Base-by-base conservation (phyloP, 2,113 vertebrate species). In the Psilopogon haemacephalus region DNA sequence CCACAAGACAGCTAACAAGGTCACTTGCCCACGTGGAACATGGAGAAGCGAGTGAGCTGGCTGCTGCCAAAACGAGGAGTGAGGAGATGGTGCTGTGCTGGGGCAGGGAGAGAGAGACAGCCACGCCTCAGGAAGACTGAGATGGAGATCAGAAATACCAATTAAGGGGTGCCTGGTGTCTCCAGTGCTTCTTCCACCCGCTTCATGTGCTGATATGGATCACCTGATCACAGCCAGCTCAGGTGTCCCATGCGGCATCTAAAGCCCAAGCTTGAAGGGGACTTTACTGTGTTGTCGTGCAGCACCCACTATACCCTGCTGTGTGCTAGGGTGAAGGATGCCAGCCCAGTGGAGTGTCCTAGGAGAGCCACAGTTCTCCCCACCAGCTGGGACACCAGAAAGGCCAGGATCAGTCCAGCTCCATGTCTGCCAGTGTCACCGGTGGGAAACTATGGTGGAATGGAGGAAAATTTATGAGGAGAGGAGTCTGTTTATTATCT, bases 401-500 rank as follows among this genome's bases (percentile, higher is more conserved):
- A 68, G 48, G 11, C 82, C 19, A 17, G 30, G 46, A 90, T 30
- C 33, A 90, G 77, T n/a, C 62, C 71, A 65, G 65, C 44, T 88
- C 58, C 17, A 9, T 27, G 13, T 26, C 60, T 21, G 21, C 32
- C 12, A 2, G 33, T 67, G 14, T 18, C 71, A 21, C 24, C 64
- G 50, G 42, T 0, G 0, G 33, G 50, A 21, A 88, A 87, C n/a
- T 9, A 4, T 32, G 38, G 16, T 4, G 40, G 77, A 84, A 79
- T 12, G 7, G 69, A 88, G 35, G 48, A 26, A 93, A 88, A 96
- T 96, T 96, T 96, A 94, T 64, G 92, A 87, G 78, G 62, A 85
- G 68, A 64, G 86, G 77, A 96, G 96, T 97, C 95, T 95, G 97
- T 98, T 97, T 98, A 97, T 98, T 98, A 97, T 97, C 97, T 96